Conservation (phyloP, 1,140 invertebrate genomes). For the Halictus rubicundus region DNA sequence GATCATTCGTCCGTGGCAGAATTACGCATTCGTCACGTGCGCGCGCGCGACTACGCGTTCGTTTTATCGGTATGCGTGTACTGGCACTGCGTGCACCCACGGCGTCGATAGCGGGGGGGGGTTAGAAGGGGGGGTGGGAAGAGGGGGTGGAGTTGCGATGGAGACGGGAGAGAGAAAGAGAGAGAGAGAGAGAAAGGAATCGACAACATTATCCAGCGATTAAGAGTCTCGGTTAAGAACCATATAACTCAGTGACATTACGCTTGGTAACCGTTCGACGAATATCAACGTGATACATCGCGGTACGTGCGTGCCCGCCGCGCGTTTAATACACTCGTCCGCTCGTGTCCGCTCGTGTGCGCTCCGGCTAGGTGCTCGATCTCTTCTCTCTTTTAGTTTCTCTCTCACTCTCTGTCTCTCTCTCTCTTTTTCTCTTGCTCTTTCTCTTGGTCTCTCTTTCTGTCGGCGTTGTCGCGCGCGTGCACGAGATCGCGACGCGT, state of each 20-base stretch:
- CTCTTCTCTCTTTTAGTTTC: no score
- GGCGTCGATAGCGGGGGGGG: background rate
- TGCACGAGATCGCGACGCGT: constrained; percentile 33
- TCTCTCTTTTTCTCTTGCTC: no score
- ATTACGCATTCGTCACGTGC: constrained; percentile 65
- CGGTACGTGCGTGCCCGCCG: constrained; percentile 1
- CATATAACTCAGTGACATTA: constrained; percentile 63
- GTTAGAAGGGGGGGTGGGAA: constrained; percentile 18
- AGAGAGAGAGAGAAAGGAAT: constrained; percentile 15
- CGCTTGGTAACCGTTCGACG: constrained; percentile 37
- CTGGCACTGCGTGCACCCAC: constrained; percentile 2
- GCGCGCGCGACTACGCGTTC: constrained; percentile 47
- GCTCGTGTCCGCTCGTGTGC: no score
- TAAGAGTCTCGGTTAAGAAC: constrained; percentile 66
- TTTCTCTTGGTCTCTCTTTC: no score
- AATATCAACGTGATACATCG: constrained; percentile 45
- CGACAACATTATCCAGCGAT: constrained; percentile 67
- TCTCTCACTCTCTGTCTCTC: no score
- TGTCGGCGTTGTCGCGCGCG: background rate
- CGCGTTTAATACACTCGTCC: background rate
- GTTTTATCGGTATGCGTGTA: constrained; percentile 67
- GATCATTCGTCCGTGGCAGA: constrained; percentile 50
- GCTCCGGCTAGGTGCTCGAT: no score
- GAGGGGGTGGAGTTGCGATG: background rate
- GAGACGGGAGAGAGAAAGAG: background rate